These are phyloP conservation scores for Tenthredo scrophulariae DNA, from an alignment of 2,888 invertebrate genomes.

Conservation along the genomic window DNA sequence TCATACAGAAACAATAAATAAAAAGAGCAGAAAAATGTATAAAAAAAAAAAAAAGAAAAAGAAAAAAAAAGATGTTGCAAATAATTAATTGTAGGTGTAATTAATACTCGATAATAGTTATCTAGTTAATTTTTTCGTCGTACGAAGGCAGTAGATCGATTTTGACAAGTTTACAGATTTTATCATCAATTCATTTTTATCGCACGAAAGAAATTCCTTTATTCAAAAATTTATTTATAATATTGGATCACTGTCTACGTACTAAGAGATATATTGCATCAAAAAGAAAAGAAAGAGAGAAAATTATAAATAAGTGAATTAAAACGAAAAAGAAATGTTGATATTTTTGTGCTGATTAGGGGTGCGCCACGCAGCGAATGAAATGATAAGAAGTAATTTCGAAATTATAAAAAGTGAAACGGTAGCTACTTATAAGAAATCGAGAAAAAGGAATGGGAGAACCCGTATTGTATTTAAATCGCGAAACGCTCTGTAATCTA, in stretches of 20 bases:
- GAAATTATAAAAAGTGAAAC: background rate
- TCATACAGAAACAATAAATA: conserved; percentile 20
- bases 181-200: background rate
- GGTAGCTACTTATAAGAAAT: conserved; percentile 27
- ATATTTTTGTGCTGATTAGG: conserved; percentile 18
- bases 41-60: conserved; percentile 49
- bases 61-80: conserved; percentile 59
- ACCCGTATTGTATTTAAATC: conserved; percentile 61
- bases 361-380: background rate
- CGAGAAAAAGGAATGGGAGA: conserved; percentile 33
- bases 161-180: background rate
- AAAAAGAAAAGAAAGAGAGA: conserved; percentile 49
- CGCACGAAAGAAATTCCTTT: background rate
- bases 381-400: background rate
- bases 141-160: background rate
- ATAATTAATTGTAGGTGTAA: conserved; percentile 3
- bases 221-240: background rate
- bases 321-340: background rate
- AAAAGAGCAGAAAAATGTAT: conserved; percentile 11
- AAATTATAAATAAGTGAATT: conserved; percentile 55
- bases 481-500: conserved; percentile 67
- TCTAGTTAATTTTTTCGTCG: background rate
- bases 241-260: conserved; percentile 49
- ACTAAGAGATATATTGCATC: conserved; percentile 39
- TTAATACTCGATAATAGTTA: background rate